phyloP scores from a whole-genome alignment of 2,113 vertebrate species.

The Trematocara variabile region DNA sequence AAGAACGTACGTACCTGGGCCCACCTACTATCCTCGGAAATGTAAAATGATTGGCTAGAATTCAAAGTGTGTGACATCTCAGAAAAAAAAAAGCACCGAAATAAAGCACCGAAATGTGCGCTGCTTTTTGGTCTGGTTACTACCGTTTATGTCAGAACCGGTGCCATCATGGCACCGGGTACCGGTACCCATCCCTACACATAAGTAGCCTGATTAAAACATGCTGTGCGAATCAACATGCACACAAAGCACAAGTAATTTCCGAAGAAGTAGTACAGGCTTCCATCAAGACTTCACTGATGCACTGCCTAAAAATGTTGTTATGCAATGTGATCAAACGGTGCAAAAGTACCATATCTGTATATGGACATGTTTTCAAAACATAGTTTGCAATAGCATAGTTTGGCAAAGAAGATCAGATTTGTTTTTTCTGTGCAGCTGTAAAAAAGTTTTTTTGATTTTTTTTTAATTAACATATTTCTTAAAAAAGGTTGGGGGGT shows the following conservation, averaged over 20 bases:
- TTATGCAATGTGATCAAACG: not conserved
- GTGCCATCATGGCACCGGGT: too few species aligned
- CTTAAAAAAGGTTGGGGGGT: not conserved
- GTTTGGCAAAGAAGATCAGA: not conserved
- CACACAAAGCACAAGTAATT: not conserved
- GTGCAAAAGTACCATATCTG: not conserved
- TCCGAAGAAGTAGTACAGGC: not conserved
- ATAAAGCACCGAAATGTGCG: too few species aligned
- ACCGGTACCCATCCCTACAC: too few species aligned
- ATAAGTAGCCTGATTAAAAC: not conserved
- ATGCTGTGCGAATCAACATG: not conserved
- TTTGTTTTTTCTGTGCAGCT: not conserved
- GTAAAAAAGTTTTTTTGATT: not conserved
- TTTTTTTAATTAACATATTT: not conserved
- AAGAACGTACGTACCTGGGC: too few species aligned
- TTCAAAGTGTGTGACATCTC: too few species aligned
- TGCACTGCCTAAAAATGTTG: not conserved
- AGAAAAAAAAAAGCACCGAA: too few species aligned
- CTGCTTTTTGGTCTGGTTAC: too few species aligned
- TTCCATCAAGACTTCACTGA: not conserved
- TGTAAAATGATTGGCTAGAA: too few species aligned
- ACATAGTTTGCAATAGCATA: not conserved
- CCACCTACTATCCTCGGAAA: too few species aligned
- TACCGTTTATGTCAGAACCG: too few species aligned
- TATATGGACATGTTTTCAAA: not conserved